These are phyloP conservation scores for Papilio gigon DNA, from an alignment of 2,888 invertebrate species.

Conservation along the genomic window DNA sequence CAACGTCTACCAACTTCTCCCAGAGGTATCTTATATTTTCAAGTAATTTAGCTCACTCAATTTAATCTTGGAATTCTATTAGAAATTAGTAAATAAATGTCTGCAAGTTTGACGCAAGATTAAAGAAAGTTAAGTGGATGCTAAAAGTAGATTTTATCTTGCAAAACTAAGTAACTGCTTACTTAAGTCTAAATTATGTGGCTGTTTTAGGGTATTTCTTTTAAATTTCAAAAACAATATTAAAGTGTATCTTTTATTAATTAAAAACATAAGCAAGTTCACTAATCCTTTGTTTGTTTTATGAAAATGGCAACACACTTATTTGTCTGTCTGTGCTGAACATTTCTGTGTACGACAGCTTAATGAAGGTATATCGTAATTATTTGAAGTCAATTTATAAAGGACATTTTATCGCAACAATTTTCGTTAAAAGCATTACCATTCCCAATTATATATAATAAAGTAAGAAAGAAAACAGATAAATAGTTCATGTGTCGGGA, in stretches of 20 bases:
- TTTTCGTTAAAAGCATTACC: neutral
- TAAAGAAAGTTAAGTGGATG: neutral
- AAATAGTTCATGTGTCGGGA: neutral
- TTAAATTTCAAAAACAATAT: no score
- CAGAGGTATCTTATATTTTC: neutral
- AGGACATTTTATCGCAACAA: neutral
- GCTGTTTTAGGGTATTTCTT: no score
- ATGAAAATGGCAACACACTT: neutral
- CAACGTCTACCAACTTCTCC: constrained; percentile 11
- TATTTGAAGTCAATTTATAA: constrained; percentile 11
- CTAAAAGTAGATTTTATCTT: neutral
- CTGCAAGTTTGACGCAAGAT: neutral
- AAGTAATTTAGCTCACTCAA: neutral
- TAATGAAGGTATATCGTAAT: neutral
- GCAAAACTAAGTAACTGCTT: neutral
- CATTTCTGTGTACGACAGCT: constrained; percentile 8
- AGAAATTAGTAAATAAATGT: constrained; percentile 13
- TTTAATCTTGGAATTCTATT: neutral
- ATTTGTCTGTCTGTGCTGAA: neutral
- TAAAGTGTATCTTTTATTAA: no score
- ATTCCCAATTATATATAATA: constrained; percentile 14
- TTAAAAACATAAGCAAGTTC: no score
- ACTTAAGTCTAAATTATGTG: no score
- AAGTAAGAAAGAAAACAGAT: neutral
- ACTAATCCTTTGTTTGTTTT: neutral